A percentile compares a stretch with the other conserved stretches of the same genome.
These are phyloP conservation scores for Chionoecetes opilio DNA, from an alignment of 1,140 invertebrate species.

Conservation along the genomic window DNA sequence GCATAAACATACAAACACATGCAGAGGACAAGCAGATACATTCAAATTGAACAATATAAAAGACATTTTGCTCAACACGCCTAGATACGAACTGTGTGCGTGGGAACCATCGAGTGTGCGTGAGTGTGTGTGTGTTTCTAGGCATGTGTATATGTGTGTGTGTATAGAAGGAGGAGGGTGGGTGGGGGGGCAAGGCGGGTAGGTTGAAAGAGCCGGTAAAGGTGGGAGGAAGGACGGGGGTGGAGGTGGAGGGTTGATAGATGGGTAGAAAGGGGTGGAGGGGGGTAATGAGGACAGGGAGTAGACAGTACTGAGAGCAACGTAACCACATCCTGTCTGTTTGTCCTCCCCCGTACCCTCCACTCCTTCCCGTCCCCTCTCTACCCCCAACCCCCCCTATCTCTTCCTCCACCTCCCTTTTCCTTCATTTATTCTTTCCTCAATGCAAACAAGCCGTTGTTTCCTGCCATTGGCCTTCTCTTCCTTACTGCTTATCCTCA, in stretches of 20 bases:
- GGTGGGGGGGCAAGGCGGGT: not conserved
- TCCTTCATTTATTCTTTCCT: not conserved
- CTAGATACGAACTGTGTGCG: slow-evolving; percentile 30
- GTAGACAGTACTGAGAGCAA: not conserved
- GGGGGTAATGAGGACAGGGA: not conserved
- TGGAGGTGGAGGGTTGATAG: not conserved
- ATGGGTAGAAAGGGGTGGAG: not conserved
- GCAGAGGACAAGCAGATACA: not conserved
- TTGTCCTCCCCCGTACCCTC: not conserved
- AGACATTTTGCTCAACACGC: slow-evolving; percentile 18
- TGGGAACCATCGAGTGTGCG: not conserved
- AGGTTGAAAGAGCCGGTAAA: not conserved
- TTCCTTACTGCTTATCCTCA: not conserved
- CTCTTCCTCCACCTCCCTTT: not conserved
- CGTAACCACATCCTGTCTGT: slow-evolving; percentile 27
- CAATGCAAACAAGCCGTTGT: not conserved
- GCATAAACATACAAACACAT: not conserved
- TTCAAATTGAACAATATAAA: not conserved
- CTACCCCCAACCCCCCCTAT: too few species aligned
- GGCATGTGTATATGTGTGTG: slow-evolving; percentile 8
- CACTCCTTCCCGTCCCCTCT: not conserved
- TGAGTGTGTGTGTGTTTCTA: slow-evolving; percentile 22
- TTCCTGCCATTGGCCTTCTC: not conserved
- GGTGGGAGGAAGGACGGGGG: not conserved
- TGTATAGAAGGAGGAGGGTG: not conserved